Conservation (phyloP, 2,888 invertebrate genomes). For the Nymphalis c-album region DNA sequence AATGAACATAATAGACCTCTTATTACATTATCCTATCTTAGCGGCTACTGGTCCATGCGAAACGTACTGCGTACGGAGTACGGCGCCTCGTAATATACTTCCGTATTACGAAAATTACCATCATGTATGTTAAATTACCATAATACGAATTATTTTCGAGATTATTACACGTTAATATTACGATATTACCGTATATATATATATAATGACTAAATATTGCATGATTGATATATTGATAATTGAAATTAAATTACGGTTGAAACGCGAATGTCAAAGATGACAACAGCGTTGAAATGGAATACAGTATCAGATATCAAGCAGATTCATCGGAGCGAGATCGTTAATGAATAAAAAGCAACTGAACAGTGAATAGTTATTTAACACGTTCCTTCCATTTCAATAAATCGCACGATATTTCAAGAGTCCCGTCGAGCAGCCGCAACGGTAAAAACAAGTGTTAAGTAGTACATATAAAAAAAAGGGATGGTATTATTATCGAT, state of each 20-base stretch:
- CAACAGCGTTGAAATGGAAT: constrained; percentile 16
- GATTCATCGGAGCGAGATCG: constrained; percentile 21
- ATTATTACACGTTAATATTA: constrained; percentile 8
- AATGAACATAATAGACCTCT: constrained; percentile 53
- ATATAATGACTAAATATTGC: background rate
- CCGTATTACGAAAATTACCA: constrained; percentile 65
- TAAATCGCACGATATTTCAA: constrained; percentile 29
- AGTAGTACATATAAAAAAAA: constrained; percentile 33
- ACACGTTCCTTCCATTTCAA: constrained; percentile 33
- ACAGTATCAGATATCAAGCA: constrained; percentile 15
- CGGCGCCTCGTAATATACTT: constrained; percentile 66
- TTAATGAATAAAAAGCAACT: constrained; percentile 29
- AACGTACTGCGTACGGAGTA: constrained; percentile 62
- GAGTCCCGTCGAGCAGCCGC: constrained; percentile 24
- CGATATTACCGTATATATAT: constrained; percentile 4
- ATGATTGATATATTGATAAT: too few relatives aligned
- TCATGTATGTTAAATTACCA: constrained; percentile 25
- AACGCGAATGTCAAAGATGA: constrained; percentile 3
- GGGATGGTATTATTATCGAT: constrained; percentile 43
- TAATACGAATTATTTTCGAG: constrained; percentile 20
- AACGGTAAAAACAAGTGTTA: constrained; percentile 23
- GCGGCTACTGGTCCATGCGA: constrained; percentile 54
- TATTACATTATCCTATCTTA: constrained; percentile 59
- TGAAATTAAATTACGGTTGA: constrained; percentile 10
- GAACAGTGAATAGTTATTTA: constrained; percentile 35